These are phyloP conservation scores for Notarius lentiginosus DNA, from an alignment of 2,113 vertebrate species.

Conservation along the genomic window DNA sequence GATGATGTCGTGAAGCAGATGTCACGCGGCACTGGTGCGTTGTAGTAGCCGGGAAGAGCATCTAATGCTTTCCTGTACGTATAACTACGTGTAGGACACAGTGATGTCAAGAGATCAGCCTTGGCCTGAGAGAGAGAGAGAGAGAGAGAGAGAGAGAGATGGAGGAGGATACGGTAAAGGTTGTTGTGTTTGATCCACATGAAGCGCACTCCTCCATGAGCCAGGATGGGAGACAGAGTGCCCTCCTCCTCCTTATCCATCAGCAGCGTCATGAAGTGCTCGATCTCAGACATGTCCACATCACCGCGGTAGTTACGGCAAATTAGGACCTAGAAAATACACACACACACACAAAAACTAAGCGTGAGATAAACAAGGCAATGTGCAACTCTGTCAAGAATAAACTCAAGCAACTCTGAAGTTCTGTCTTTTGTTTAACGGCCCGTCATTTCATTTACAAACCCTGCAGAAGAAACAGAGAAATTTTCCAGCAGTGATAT, in stretches of 20 bases:
- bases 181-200: constrained; percentile 99
- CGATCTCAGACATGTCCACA: constrained; percentile 98
- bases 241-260: constrained; percentile 99
- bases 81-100: not conserved
- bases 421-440: not conserved
- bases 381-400: not conserved
- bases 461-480: not conserved
- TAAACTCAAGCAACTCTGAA: not conserved
- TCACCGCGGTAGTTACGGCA: constrained; percentile 96
- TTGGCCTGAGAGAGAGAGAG: constrained; percentile 12
- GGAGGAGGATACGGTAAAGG: constrained; percentile 88
- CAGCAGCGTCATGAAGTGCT: constrained; percentile 97
- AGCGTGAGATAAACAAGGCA: not conserved
- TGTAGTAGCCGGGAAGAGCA: not conserved
- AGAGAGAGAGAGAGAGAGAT: constrained; percentile 37
- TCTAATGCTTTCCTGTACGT: not conserved
- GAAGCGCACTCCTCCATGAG: constrained; percentile 93
- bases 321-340: constrained; percentile 82
- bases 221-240: constrained; percentile 89
- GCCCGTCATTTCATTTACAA: not conserved
- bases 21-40: not conserved
- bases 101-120: not conserved
- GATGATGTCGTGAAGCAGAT: not conserved
- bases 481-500: not conserved
- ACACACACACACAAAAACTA: not conserved